These are phyloP conservation scores for Parazoanthus swiftii DNA, from an alignment of 92 coral and sea anemone genomes.

Conservation along the genomic window DNA sequence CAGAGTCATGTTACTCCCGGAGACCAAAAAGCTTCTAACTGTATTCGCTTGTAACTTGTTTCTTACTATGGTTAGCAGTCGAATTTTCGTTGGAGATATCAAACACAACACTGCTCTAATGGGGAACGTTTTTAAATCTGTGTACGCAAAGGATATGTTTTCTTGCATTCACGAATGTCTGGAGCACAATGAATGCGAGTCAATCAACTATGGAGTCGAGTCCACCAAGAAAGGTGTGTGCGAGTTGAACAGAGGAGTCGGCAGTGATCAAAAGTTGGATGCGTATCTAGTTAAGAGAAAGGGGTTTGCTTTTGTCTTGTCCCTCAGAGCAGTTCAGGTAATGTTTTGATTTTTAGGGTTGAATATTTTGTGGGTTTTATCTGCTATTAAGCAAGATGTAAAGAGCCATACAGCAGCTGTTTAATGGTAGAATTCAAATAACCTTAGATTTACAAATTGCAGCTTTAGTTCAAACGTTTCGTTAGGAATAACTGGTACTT, in stretches of 20 bases:
- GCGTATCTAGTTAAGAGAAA: background rate
- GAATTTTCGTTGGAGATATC: slow-evolving; percentile 23
- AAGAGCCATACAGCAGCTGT: too few relatives aligned
- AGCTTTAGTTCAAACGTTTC: background rate
- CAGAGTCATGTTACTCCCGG: background rate
- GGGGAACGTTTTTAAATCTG: slow-evolving; percentile 10
- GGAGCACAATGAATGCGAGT: slow-evolving; percentile 14
- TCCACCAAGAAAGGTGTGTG: background rate
- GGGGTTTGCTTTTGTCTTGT: slow-evolving; percentile 28
- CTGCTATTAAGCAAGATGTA: too few relatives aligned
- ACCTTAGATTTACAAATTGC: background rate
- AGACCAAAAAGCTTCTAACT: background rate
- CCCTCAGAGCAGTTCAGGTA: slow-evolving; percentile 35
- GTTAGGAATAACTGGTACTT: too few relatives aligned
- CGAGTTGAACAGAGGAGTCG: slow-evolving; percentile 29
- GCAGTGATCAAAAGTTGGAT: background rate
- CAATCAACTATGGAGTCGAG: slow-evolving; percentile 18
- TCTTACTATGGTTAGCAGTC: background rate
- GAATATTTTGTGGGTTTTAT: background rate
- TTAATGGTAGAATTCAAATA: too few relatives aligned
- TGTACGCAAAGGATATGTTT: background rate
- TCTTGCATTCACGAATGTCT: slow-evolving; percentile 25
- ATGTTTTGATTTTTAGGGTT: background rate
- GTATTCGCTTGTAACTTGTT: background rate
- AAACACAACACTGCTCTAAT: background rate